phyloP scores from a whole-genome alignment of 2,888 invertebrate species.

The Phanerotoma sp. region DNA sequence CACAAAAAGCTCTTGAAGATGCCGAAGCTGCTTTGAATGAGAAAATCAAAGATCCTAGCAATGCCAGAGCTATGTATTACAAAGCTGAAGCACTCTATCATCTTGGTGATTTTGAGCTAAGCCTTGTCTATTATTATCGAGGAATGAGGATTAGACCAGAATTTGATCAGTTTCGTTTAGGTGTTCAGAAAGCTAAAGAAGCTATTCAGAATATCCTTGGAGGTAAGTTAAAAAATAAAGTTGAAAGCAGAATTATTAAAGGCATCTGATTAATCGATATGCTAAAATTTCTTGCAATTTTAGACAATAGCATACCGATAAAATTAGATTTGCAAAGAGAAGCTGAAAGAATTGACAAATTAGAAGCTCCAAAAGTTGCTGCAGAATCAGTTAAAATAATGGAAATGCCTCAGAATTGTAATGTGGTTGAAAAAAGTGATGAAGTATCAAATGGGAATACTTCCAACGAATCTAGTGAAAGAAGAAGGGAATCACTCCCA shows the following conservation, averaged over 20 bases:
- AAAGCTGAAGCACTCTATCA: slow-evolving; percentile 93
- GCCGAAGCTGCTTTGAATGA: slow-evolving; percentile 76
- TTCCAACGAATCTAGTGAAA: slow-evolving; percentile 11
- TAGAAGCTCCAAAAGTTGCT: neutral
- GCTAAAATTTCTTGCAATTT: slow-evolving; percentile 4
- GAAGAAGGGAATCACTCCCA: slow-evolving; percentile 17
- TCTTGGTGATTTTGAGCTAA: slow-evolving; percentile 90
- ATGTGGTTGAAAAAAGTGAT: slow-evolving; percentile 6
- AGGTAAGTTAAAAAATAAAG: slow-evolving; percentile 40
- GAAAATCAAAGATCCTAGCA: slow-evolving; percentile 67
- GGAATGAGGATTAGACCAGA: slow-evolving; percentile 85
- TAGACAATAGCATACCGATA: slow-evolving; percentile 32
- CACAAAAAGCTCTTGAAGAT: slow-evolving; percentile 77
- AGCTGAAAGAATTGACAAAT: slow-evolving; percentile 9
- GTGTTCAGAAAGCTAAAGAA: slow-evolving; percentile 90
- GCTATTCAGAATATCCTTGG: slow-evolving; percentile 92
- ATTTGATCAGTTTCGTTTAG: slow-evolving; percentile 72
- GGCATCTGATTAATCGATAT: too few species aligned
- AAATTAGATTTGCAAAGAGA: slow-evolving; percentile 17
- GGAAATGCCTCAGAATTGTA: slow-evolving; percentile 11
- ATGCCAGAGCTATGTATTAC: slow-evolving; percentile 76
- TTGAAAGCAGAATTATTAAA: too few species aligned
- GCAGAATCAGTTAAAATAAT: slow-evolving; percentile 13
- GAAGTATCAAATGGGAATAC: neutral
- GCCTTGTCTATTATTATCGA: slow-evolving; percentile 87